phyloP scores from a whole-genome alignment of 2,797 vertebrate species.

The Sebastolobus altivelis region DNA sequence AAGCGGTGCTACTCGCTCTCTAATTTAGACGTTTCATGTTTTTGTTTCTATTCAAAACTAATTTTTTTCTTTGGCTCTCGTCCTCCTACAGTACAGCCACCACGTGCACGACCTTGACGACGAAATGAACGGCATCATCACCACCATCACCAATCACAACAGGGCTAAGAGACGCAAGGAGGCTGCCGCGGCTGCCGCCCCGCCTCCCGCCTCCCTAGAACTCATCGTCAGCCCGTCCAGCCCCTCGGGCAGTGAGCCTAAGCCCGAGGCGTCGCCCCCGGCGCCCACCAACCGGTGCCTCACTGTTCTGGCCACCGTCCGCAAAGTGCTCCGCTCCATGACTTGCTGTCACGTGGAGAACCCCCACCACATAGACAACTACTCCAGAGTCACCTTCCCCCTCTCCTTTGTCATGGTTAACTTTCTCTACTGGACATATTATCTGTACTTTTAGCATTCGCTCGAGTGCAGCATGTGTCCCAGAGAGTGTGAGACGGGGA shows the following conservation, averaged over 20 bases:
- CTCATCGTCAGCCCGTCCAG: constrained; percentile 73
- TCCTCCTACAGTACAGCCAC: constrained; percentile 79
- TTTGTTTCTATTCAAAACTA: background rate
- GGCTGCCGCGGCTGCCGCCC: constrained; percentile 40
- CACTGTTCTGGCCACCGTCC: constrained; percentile 76
- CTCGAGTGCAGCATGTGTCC: constrained; percentile 40
- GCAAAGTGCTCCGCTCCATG: constrained; percentile 84
- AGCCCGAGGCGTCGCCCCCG: constrained; percentile 77
- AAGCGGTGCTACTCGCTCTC: background rate
- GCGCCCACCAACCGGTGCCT: constrained; percentile 78
- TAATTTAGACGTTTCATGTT: background rate
- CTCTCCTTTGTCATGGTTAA: constrained; percentile 93
- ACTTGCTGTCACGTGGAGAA: constrained; percentile 91
- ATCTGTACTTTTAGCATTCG: constrained; percentile 90
- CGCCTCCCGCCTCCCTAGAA: constrained; percentile 67
- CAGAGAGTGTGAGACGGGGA: constrained; percentile 43
- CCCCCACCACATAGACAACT: constrained; percentile 96
- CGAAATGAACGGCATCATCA: constrained; percentile 89
- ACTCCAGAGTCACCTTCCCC: constrained; percentile 91
- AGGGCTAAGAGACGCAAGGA: constrained; percentile 85
- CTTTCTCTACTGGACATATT: constrained; percentile 94
- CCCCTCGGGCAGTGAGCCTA: constrained; percentile 75
- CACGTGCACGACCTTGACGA: constrained; percentile 87
- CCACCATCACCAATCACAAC: constrained; percentile 83
- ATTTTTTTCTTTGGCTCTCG: background rate